Conservation (phyloP, 2,888 invertebrate species). For the Euphydryas editha region DNA sequence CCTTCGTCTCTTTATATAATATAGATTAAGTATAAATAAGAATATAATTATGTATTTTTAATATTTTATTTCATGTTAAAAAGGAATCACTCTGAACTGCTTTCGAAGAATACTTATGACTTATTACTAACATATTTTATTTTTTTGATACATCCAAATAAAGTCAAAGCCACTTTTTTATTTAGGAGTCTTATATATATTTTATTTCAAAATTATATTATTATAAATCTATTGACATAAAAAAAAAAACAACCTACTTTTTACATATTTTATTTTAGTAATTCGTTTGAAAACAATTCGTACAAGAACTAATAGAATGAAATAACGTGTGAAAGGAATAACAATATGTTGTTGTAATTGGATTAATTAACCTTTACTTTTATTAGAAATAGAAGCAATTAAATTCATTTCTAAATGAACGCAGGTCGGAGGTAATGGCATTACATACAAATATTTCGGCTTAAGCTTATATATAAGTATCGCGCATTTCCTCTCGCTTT, state of each 20-base stretch:
- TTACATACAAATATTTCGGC: neutral
- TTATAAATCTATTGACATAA: too few relatives aligned
- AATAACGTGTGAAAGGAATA: neutral
- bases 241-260: neutral
- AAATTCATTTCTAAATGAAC: neutral
- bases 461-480: too few relatives aligned
- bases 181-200: too few relatives aligned
- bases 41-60: neutral
- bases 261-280: neutral
- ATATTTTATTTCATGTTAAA: neutral
- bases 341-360: slow-evolving; percentile 1
- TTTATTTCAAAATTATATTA: too few relatives aligned
- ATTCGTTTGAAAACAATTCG: slow-evolving; percentile 4
- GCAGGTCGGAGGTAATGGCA: neutral
- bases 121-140: too few relatives aligned
- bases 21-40: neutral
- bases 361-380: neutral
- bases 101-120: too few relatives aligned
- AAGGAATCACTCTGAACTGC: neutral
- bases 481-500: too few relatives aligned
- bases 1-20: neutral
- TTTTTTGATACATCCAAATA: too few relatives aligned
- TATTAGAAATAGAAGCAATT: neutral
- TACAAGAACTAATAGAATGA: slow-evolving; percentile 1
- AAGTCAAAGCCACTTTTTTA: too few relatives aligned